A percentile compares a stretch with the other conserved stretches of the same genome.
Conservation (phyloP, 2,113 vertebrate genomes). For the Pipa parva region DNA sequence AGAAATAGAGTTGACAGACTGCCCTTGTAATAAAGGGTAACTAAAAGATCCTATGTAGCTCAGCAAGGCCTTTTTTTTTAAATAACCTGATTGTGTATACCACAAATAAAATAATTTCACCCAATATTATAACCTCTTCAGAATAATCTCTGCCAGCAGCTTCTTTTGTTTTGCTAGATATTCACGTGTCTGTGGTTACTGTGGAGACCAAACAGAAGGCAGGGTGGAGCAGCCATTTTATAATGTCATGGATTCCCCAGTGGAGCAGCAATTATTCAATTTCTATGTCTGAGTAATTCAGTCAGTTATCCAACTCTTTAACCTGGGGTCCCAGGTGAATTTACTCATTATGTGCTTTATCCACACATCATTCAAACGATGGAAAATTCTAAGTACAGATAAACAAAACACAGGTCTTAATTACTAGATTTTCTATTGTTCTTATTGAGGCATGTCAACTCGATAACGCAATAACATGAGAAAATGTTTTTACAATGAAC, state of each 20-base stretch:
- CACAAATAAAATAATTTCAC: too few relatives aligned
- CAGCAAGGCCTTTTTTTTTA: neutral
- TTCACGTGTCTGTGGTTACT: slow-evolving; percentile 5
- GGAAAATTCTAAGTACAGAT: too few relatives aligned
- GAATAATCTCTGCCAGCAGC: neutral
- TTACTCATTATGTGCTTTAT: too few relatives aligned
- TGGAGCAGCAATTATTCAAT: neutral
- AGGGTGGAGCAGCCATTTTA: slow-evolving; percentile 18
- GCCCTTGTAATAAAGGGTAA: neutral
- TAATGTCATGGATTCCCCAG: neutral
- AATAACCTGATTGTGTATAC: neutral
- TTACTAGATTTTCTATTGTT: too few relatives aligned
- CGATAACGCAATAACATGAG: too few relatives aligned
- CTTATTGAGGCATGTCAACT: too few relatives aligned
- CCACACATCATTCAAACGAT: too few relatives aligned
- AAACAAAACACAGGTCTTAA: too few relatives aligned
- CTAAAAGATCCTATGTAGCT: too few relatives aligned
- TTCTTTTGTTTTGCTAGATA: neutral
- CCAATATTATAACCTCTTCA: neutral
- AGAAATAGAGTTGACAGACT: too few relatives aligned
- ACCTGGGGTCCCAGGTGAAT: neutral
- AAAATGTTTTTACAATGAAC: too few relatives aligned
- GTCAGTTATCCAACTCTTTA: neutral
- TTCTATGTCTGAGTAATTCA: neutral
- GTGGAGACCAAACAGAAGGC: slow-evolving; percentile 2